Evolutionary conservation across 2,113 vertebrate genomes (phyloP), one percentile per base, ranked within the genome.

Genomic region (Sceloporus undulatus): DNA sequence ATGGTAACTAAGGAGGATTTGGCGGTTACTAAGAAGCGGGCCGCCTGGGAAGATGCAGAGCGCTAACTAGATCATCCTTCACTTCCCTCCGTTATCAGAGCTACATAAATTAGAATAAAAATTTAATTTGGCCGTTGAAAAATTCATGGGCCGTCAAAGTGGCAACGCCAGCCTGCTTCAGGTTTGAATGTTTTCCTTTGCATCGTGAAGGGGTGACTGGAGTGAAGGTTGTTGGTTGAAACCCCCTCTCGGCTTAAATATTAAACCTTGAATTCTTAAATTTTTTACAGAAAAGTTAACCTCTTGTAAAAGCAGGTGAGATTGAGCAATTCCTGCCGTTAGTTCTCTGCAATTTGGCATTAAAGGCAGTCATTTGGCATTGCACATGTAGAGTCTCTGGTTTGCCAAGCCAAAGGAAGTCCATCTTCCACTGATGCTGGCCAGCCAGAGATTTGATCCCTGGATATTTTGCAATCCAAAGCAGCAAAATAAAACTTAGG

Each of bases 31-130:
- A 84, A 79, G 82, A 38, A 66, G 73, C 79, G 65, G 73, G 48
- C 71, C 34, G 25, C 70, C 88, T 2, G 2, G 62, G 56, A 25
- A n/a, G 29, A 80, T 8, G 40, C 77, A 14, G 56, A 40, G 76
- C 48, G 75, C 65, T 70, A 71, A 84, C 82, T 84, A 78, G 68
- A 84, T 84, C 82, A 79, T 52, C 82, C 34, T 42, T 59, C 13
- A 21, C 59, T 81, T 74, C 56, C 78, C 38, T 52, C 73, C 1
- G 48, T 42, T n/a, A 68, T 59, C 48, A 62, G 79, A 78, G 27
- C 65, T 78, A 82, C 88, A 82, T 71, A 78, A 85, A 83, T 86
- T 76, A 82, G 88, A 83, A 83, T 90, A 79, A 82, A 90, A 86
- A 82, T 90, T 90, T 82, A 82, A 86, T 86, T n/a, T 48, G 62